Conservation (phyloP, 2,113 vertebrate genomes). For the cattle (Bos taurus) region DNA sequence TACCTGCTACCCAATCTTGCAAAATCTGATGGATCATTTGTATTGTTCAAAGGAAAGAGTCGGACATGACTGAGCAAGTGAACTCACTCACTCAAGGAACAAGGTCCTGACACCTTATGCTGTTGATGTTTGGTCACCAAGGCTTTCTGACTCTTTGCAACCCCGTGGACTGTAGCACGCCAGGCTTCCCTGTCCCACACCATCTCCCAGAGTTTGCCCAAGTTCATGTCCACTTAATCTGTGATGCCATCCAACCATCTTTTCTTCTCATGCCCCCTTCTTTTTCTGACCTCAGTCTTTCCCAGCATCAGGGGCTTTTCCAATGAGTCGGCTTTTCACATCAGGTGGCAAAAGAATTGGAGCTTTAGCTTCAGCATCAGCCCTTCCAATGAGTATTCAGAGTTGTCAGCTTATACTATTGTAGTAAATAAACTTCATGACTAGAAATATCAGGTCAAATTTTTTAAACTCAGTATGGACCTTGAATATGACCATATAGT, state of each 20-base stretch:
- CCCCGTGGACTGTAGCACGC: rapidly evolving
- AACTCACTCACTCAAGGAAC: not conserved
- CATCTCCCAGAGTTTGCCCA: not conserved
- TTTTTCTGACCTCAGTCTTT: not conserved
- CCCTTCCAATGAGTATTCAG: not conserved
- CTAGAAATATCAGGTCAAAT: not conserved
- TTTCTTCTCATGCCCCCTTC: not conserved
- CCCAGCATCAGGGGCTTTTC: not conserved
- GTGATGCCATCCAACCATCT: not conserved
- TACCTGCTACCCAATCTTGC: not conserved
- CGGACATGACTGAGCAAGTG: rapidly evolving
- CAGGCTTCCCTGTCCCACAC: not conserved
- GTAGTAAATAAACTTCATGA: not conserved
- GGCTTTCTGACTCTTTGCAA: not conserved
- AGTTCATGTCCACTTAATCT: not conserved
- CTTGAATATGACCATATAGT: not conserved
- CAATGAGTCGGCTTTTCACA: not conserved
- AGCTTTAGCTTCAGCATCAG: not conserved
- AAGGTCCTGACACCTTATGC: not conserved
- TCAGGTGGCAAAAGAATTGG: not conserved
- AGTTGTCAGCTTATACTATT: not conserved
- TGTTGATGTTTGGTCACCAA: not conserved
- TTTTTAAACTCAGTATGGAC: not conserved
- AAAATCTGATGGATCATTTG: too few species aligned
- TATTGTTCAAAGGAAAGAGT: not conserved